These are phyloP conservation scores for Nomada ferruginata DNA, from an alignment of 2,888 invertebrate genomes.

Conservation along the genomic window DNA sequence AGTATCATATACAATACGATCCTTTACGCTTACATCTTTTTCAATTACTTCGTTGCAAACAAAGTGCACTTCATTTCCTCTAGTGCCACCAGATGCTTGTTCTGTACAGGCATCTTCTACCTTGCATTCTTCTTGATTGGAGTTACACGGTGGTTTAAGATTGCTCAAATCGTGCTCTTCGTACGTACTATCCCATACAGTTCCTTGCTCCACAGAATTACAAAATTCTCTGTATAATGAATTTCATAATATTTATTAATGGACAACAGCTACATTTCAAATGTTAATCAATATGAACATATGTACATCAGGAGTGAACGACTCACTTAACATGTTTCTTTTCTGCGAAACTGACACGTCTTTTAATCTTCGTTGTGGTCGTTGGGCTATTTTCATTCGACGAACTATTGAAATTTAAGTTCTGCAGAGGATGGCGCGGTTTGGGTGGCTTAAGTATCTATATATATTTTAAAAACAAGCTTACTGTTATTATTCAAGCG, in stretches of 20 bases:
- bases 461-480: constrained; percentile 11
- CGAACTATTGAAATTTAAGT: constrained; percentile 67
- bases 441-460: constrained; percentile 79
- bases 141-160: constrained; percentile 41
- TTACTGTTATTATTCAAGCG: constrained; percentile 1
- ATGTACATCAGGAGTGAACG: background rate
- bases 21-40: background rate
- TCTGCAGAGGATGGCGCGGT: constrained; percentile 72
- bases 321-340: constrained; percentile 80
- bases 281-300: constrained; percentile 2
- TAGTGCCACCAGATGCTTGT: background rate
- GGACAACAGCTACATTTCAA: constrained; percentile 61
- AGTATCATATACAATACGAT: background rate
- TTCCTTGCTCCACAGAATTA: constrained; percentile 78
- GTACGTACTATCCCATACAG: constrained; percentile 79
- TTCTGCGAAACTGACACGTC: constrained; percentile 81
- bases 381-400: constrained; percentile 71
- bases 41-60: background rate
- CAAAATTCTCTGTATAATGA: constrained; percentile 77
- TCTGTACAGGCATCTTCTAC: constrained; percentile 9
- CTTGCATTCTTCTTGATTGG: constrained; percentile 1
- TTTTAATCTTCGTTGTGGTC: constrained; percentile 70
- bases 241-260: constrained; percentile 36
- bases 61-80: background rate
- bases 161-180: constrained; percentile 78